Base-by-base conservation (phyloP, 2,888 invertebrate genomes). In the Cheilosia scutellata region DNA sequence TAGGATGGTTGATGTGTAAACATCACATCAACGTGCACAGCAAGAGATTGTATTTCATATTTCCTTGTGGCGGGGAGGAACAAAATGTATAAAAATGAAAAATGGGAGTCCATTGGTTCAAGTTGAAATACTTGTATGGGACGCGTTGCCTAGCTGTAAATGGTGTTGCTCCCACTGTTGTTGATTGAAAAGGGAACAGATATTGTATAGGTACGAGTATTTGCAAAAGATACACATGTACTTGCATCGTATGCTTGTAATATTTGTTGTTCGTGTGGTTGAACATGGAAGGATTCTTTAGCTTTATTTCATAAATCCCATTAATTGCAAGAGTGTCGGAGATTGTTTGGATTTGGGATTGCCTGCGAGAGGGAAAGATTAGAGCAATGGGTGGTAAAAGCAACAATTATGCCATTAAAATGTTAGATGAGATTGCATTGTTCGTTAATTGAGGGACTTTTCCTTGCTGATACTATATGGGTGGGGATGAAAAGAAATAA, bases 31-130 rank as follows among this genome's bases (percentile, higher is more conserved):
- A 29, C 75, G 42, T 11, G 75, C 71, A 66, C 86, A 86, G 51
- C 82, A 72, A 76, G 86, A 86, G 65, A 82, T 86, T 86, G 76
- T 82, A 82, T 80, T 80, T 86, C 86, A 77, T 70, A 63, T 51
- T 82, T 63, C 62, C 9, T 33, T 5, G 4, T 20, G 49, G 11
- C 29, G 27, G 47, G 55, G 42, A 51, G 42, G 71, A 65, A 44
- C n/a, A 7, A 49, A 53, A 33, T 16, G 20, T 42, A 57, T 74
- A 63, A 65, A 79, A 71, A 80, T 71, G 37, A 60, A 80, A 84
- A 65, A 78, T 70, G 37, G 62, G 31, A 83, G 74, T 78, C 62
- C 53, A 71, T 62, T 62, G 63, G 25, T 33, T 49, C 72, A 53
- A 62, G 51, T 63, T 65, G 33, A 29, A 63, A 44, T 27, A 44